Conservation (phyloP, 2,888 invertebrate species). For the Muscina levida region DNA sequence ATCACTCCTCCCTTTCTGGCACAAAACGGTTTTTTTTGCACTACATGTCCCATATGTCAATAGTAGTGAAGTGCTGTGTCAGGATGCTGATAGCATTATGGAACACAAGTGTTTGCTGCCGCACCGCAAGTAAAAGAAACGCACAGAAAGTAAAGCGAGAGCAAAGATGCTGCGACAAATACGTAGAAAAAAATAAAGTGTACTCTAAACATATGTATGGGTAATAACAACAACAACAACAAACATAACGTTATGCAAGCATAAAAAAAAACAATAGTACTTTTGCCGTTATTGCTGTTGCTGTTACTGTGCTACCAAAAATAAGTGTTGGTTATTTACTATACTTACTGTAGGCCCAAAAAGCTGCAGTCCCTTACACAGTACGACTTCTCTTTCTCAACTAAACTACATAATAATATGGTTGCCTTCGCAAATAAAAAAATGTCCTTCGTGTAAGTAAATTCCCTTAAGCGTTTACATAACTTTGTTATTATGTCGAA, state of each 20-base stretch:
- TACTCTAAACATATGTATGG: no score
- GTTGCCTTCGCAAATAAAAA: no score
- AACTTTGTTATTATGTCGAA: conserved; percentile 25
- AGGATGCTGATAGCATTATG: not conserved
- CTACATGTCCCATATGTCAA: conserved; percentile 2
- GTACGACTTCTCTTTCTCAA: no score
- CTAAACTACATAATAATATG: no score
- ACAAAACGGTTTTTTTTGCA: no score
- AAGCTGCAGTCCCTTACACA: no score
- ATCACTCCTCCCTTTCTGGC: no score
- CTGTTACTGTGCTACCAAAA: not conserved
- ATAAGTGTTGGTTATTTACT: not conserved
- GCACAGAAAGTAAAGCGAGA: not conserved
- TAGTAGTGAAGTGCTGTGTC: not conserved
- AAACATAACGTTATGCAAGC: not conserved
- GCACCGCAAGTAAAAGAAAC: not conserved
- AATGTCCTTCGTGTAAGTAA: not conserved
- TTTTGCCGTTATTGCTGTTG: no score
- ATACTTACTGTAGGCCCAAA: no score
- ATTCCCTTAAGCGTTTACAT: conserved; percentile 31
- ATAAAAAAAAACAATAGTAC: not conserved
- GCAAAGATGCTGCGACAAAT: not conserved
- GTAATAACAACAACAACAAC: not conserved
- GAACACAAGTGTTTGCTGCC: conserved; percentile 12
- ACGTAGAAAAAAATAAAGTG: not conserved